Conservation (phyloP, 2,113 vertebrate genomes). For the Oncorhynchus mykiss region DNA sequence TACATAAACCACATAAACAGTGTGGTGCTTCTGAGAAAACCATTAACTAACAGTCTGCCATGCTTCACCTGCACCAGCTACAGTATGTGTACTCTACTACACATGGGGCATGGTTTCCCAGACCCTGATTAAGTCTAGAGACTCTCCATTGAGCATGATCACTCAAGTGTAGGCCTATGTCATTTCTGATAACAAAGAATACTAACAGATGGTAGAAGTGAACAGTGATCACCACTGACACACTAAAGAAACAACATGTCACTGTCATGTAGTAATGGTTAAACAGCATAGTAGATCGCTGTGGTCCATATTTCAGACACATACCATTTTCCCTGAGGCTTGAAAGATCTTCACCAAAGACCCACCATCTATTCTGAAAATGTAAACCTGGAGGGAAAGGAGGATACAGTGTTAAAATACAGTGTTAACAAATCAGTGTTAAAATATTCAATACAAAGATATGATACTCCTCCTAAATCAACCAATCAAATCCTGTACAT, state of each 20-base stretch:
- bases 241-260: too few relatives aligned
- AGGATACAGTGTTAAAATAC: slow-evolving; percentile 15
- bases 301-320: slow-evolving; percentile 40
- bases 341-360: slow-evolving; percentile 92
- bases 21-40: slow-evolving; percentile 38
- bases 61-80: slow-evolving; percentile 5
- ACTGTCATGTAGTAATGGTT: not conserved
- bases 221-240: not conserved
- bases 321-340: slow-evolving; percentile 94
- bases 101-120: not conserved
- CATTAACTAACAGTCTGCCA: slow-evolving; percentile 32
- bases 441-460: not conserved
- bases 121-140: not conserved
- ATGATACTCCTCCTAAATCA: not conserved
- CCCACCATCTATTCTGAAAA: slow-evolving; percentile 89
- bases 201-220: not conserved
- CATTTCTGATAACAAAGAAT: not conserved
- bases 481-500: slow-evolving; percentile 19
- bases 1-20: slow-evolving; percentile 46
- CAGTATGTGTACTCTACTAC: not conserved
- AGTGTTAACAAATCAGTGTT: too few relatives aligned
- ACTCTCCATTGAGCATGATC: not conserved
- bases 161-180: not conserved
- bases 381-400: slow-evolving; percentile 82
- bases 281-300: not conserved